phyloP scores from a whole-genome alignment of 2,888 invertebrate species.

The Congeria kusceri region DNA sequence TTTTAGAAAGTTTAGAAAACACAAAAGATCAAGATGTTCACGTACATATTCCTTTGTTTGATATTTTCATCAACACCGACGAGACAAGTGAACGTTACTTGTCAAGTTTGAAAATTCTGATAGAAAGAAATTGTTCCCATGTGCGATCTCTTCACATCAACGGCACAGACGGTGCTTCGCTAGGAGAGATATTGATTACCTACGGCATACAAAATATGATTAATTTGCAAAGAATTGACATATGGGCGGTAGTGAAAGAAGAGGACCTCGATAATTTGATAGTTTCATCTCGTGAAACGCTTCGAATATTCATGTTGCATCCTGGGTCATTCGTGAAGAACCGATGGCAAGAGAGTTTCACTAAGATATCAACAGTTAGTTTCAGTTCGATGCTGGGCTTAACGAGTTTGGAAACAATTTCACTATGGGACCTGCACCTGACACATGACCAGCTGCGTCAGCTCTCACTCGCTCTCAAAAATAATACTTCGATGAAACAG shows the following conservation, averaged over 20 bases:
- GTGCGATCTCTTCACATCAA: conserved; percentile 1
- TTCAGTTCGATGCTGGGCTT: background rate
- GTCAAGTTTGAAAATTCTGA: background rate
- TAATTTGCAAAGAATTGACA: background rate
- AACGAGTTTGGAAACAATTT: no score
- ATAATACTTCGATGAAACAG: no score
- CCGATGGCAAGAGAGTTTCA: conserved; percentile 6
- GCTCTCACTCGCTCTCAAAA: no score
- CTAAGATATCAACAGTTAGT: background rate
- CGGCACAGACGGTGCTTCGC: no score
- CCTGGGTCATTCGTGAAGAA: background rate
- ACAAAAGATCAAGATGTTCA: background rate
- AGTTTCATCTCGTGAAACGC: background rate
- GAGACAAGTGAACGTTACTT: background rate
- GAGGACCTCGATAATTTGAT: background rate
- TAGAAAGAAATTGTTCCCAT: background rate
- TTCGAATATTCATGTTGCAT: no score
- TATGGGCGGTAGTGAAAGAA: background rate
- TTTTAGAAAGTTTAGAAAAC: background rate
- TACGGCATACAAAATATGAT: background rate
- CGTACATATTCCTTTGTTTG: background rate
- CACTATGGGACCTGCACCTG: no score
- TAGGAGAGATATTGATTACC: background rate
- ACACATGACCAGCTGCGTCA: no score
- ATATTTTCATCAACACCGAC: background rate